Base-by-base conservation (phyloP, 2,888 invertebrate genomes). In the Eristalis pertinax region DNA sequence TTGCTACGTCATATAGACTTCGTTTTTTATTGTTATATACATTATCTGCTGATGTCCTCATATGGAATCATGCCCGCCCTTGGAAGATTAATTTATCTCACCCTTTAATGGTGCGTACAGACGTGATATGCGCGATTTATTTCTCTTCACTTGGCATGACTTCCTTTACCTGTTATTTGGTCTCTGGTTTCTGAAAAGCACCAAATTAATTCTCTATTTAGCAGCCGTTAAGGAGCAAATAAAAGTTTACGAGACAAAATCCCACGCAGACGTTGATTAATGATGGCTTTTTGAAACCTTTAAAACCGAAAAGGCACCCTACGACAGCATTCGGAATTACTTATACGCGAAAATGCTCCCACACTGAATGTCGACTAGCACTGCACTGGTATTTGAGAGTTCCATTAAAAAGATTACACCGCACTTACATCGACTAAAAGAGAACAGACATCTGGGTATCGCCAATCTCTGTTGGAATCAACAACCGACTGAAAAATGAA, bases 381-480 rank as follows among this genome's bases (percentile, higher is more conserved):
- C 19, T 8, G 8, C 65, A 56, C 56, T 29, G 64, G 65, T 78
- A 65, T 78, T 70, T 82, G 64, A 77, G 69, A 70, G 65, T 82
- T 82, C 82, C 82, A 86, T 82, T 86, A 82, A 78, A 85, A 77
- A 70, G 69, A 86, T 82, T 86, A 74, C 74, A 74, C 82, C 26
- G 22, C 56, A 50, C 78, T 41, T 32, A n/a, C n/a, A 68, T 73
- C 35, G 56, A 67, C 67, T 26, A 62, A 77, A 64, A 68, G 19
- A n/a, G 64, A 78, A 84, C 41, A 77, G 60, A 35, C 58, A 65
- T 67, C 50, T 22, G 50, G 8, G 62, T 22, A 29, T 2, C 32
- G 60, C 4, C 10, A 77, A 35, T 13, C 35, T 56, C 19, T 15
- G 63, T 38, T n/a, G 7, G 7, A 58, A 58, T 75, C 65, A 41